phyloP scores from a whole-genome alignment of 2,888 invertebrate species.

The Hetaerina titia region DNA sequence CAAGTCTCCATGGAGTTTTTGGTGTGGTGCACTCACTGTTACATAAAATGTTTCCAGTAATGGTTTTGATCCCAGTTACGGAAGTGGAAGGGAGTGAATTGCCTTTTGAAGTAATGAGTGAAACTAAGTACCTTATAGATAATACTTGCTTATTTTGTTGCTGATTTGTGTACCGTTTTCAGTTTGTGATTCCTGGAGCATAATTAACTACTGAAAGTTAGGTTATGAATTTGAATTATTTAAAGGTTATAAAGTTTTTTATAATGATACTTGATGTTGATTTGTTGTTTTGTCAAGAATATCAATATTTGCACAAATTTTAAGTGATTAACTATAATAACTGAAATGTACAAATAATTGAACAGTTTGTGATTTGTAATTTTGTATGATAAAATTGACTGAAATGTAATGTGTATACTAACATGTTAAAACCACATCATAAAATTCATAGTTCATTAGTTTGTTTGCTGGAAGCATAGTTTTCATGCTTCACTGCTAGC shows the following conservation, averaged over 20 bases:
- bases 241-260: conserved; percentile 50
- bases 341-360: conserved; percentile 56
- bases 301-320: conserved; percentile 59
- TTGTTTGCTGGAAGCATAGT: conserved; percentile 8
- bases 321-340: conserved; percentile 26
- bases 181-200: conserved; percentile 19
- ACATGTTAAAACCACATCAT: background rate
- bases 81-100: background rate
- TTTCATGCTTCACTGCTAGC: background rate
- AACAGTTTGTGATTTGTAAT: conserved; percentile 32
- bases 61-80: background rate
- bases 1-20: conserved; percentile 22
- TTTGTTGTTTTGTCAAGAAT: conserved; percentile 25
- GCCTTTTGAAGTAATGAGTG: conserved; percentile 43
- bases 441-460: background rate
- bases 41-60: background rate
- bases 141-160: conserved; percentile 44
- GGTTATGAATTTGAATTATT: conserved; percentile 38
- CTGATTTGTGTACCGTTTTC: conserved; percentile 32
- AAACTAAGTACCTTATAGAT: conserved; percentile 47
- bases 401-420: conserved; percentile 27
- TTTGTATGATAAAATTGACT: conserved; percentile 47
- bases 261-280: conserved; percentile 52
- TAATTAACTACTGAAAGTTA: background rate
- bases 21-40: background rate